Conservation (phyloP, 2,888 invertebrate genomes). For the Stegophylla sp. region DNA sequence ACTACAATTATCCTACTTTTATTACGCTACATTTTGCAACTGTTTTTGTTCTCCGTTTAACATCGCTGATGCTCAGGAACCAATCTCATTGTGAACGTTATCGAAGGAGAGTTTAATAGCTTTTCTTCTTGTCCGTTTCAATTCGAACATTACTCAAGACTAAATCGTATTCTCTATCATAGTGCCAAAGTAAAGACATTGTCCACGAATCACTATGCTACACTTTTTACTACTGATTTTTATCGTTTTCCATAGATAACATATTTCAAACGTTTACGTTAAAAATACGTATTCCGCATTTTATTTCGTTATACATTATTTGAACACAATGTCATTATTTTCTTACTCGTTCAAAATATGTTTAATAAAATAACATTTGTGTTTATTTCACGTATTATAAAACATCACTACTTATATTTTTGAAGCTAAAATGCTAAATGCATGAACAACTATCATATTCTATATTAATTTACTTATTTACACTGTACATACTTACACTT, state of each 20-base stretch:
- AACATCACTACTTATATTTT: too few species aligned
- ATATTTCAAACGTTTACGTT: not conserved
- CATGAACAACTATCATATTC: too few species aligned
- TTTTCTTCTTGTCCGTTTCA: constrained; percentile 15
- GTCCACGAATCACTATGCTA: not conserved
- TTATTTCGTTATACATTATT: too few species aligned
- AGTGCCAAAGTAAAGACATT: not conserved
- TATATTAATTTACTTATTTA: too few species aligned
- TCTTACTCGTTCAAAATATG: too few species aligned
- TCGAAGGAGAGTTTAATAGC: not conserved
- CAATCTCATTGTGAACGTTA: not conserved
- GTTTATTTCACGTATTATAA: too few species aligned
- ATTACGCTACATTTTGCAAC: constrained; percentile 13
- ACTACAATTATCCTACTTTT: not conserved
- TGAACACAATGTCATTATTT: too few species aligned
- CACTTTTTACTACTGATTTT: not conserved
- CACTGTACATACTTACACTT: too few species aligned
- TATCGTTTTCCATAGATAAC: too few species aligned
- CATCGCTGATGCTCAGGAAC: not conserved
- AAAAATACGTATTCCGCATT: not conserved
- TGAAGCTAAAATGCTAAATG: too few species aligned
- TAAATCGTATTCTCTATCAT: not conserved
- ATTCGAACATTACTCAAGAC: not conserved
- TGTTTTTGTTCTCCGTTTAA: not conserved
- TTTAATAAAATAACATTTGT: too few species aligned